Base-by-base conservation (phyloP, 2,888 invertebrate genomes). In the Lucinisca nassula region DNA sequence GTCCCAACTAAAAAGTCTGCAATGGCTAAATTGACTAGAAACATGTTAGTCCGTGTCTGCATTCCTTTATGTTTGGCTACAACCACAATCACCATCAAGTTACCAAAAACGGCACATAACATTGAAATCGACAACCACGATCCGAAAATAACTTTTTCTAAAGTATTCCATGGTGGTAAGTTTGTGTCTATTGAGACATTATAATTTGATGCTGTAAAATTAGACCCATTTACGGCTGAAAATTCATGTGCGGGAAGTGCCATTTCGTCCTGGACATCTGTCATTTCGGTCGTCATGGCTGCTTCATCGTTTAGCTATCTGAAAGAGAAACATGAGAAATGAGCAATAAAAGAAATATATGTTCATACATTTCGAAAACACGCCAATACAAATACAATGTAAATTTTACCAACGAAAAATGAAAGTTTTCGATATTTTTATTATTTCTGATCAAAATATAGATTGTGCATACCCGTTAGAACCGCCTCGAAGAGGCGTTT, bases 1-100 rank as follows among this genome's bases (percentile, higher is more conserved):
- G 96, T 84, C 0, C 96, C 96, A 4, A 95, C 95, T 61, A 96
- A 86, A 30, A 96, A 95, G 91, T 97, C 96, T 0, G 96, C 96
- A 12, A 96, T 93, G 0, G 96, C 96, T 78, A 97, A 92, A 90
- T 96, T 96, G 12, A 96, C 96, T 51, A 97, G 94, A 86, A 97
- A 96, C 92, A 97, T 94, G 90, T 97, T 97, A 32, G 97, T 97
- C 27, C 97, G 92, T 1, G 96, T 97, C 72, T 96, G 94, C 96
- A 97, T 97, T 10, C 96, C 96, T 38, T 95, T 92, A 92, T 96
- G 96, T 2, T 95, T 92, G 21, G 94, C 90, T 17, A 97, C 96
- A 27, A 96, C 96, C 10, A 95, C 85, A 24, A 97, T 95, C 21
- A 97, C 96, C 95, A 97, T 95, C 8, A 95, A 84, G 90, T 97